phyloP scores from a whole-genome alignment of 2,113 vertebrate species.

The Pseudopodoces humilis region DNA sequence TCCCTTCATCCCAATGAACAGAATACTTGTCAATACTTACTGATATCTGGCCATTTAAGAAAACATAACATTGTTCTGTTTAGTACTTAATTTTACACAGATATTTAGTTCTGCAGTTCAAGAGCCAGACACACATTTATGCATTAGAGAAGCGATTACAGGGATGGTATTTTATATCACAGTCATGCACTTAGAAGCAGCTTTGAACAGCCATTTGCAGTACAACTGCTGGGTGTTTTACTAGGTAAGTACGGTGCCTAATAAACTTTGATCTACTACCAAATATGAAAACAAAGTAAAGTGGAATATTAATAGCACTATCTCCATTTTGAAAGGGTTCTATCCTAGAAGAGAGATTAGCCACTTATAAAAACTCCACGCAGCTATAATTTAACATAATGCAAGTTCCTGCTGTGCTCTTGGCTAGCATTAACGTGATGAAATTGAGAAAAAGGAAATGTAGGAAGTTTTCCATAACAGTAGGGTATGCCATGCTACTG shows the following conservation, averaged over 20 bases:
- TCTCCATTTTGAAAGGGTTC: neutral
- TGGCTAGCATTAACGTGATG: neutral
- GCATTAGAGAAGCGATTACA: neutral
- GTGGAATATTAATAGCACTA: constrained; percentile 24
- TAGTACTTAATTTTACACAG: neutral
- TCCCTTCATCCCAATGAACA: neutral
- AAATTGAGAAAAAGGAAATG: neutral
- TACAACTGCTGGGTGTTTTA: neutral
- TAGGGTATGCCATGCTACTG: neutral
- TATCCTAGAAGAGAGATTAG: constrained; percentile 16
- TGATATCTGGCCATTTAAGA: neutral
- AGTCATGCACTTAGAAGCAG: neutral
- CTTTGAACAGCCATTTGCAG: neutral
- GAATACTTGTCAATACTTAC: neutral
- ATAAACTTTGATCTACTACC: constrained; percentile 28
- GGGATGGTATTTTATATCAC: neutral
- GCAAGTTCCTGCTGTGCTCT: neutral
- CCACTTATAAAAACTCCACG: neutral
- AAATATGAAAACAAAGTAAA: constrained; percentile 9
- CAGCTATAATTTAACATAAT: constrained; percentile 2
- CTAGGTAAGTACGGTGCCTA: neutral
- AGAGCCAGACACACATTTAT: neutral
- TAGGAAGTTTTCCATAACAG: neutral
- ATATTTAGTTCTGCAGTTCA: neutral
- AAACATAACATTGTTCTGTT: neutral